Percentiles rank a stretch among this genome's conserved stretches.
Conservation (phyloP, 2,113 vertebrate species). For the Pungitius pungitius region DNA sequence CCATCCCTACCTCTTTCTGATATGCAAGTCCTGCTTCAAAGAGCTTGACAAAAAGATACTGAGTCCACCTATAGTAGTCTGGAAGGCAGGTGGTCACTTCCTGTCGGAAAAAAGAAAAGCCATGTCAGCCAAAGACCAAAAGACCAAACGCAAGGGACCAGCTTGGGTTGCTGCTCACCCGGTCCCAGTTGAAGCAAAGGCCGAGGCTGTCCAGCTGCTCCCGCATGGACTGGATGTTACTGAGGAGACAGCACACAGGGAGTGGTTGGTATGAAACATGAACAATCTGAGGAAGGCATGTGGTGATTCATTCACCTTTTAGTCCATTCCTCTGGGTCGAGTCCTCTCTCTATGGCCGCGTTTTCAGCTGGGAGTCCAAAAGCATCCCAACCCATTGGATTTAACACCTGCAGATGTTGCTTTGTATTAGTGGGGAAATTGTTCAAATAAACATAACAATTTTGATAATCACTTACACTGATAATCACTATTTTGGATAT, state of each 20-base stretch:
- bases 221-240: slow-evolving; percentile 93
- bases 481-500: neutral
- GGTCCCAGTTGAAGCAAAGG: slow-evolving; percentile 95
- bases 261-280: neutral
- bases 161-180: slow-evolving; percentile 83
- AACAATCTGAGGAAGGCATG: neutral
- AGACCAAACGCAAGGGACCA: neutral
- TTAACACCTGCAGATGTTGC: slow-evolving; percentile 85
- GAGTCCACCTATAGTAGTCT: slow-evolving; percentile 98
- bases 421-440: neutral
- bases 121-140: slow-evolving; percentile 11
- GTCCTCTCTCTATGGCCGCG: slow-evolving; percentile 89
- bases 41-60: slow-evolving; percentile 93
- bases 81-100: slow-evolving; percentile 93
- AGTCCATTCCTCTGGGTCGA: slow-evolving; percentile 94
- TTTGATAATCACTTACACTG: no score
- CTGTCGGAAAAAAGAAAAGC: slow-evolving; percentile 73
- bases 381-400: slow-evolving; percentile 98
- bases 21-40: slow-evolving; percentile 92
- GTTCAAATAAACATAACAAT: no score
- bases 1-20: slow-evolving; percentile 91
- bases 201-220: slow-evolving; percentile 90
- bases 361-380: slow-evolving; percentile 98
- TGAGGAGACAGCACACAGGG: slow-evolving; percentile 70
- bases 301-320: slow-evolving; percentile 79